Evolutionary conservation across 2,888 invertebrate species (phyloP), one percentile per base, ranked within the genome.

Genomic region (Leptopilina syphax): DNA sequence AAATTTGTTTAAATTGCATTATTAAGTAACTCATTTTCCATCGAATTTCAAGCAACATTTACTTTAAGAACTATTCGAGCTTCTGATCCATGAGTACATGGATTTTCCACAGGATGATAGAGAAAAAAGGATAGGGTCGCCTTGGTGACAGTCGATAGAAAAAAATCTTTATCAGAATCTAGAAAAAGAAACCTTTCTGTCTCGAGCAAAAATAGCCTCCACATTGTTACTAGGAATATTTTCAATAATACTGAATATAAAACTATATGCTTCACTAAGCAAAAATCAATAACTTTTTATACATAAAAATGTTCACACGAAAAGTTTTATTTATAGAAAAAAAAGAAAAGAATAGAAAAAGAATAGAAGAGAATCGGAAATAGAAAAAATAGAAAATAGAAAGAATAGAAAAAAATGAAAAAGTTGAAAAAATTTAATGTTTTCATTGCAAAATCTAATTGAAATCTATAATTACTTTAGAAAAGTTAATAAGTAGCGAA

Each of bases 71-170:
- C 50, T 27, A 24, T 27, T 13, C 7, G 27, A 66, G 41, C 4
- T 27, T 73, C 27, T 27, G n/a, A 50, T 73, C 76, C 57, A 57
- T 73, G 67, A 78, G 76, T 76, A 78, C 57, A 67, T 78, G 18
- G 68, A 68, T 18, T 63, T 47, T 24, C 47, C 12, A 50, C 60
- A 65, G 13, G 18, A 70, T 34, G 34, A 65, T 34, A 66, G 13
- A 76, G 57, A 47, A 66, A 67, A 76, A 76, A 77, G 44, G 60
- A 76, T 18, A 67, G 73, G 70, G 73, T 73, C 54, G 73, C 73
- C 73, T 73, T 73, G 57, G 73, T 73, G 57, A 73, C 57, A 57
- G 54, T 73, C 73, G 73, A 73, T 57, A 73, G 73, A 54, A 50
- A 68, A 47, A 50, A 63, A 63, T 63, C 63, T 73, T 34, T 34